These are phyloP conservation scores for Lamprotornis superbus DNA, from an alignment of 2,113 vertebrate species.

Conservation along the genomic window DNA sequence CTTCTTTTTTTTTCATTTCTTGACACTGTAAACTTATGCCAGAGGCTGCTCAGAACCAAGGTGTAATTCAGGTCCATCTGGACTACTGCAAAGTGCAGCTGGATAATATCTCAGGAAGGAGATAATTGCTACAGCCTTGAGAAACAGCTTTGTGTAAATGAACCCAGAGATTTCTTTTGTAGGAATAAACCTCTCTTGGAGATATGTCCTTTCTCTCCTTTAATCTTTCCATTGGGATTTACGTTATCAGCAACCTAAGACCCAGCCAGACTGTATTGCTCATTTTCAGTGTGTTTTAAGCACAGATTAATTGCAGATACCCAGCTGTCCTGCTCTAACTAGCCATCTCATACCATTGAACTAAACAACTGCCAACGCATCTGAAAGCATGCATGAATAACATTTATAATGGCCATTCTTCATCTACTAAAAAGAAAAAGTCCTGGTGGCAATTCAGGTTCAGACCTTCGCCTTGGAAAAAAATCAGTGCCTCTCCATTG, in stretches of 20 bases:
- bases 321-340: neutral
- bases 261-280: neutral
- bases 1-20: slow-evolving; percentile 20
- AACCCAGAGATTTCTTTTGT: slow-evolving; percentile 5
- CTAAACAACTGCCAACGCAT: neutral
- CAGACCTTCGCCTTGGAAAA: neutral
- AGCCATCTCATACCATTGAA: neutral
- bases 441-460: neutral
- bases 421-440: neutral
- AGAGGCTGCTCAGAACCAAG: slow-evolving; percentile 43
- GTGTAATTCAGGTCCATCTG: slow-evolving; percentile 43
- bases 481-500: neutral
- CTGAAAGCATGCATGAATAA: neutral
- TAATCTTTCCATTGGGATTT: slow-evolving; percentile 20
- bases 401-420: neutral
- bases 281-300: neutral
- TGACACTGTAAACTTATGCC: slow-evolving; percentile 41
- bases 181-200: slow-evolving; percentile 9
- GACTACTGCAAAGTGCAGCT: neutral
- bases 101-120: slow-evolving; percentile 46
- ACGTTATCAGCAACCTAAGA: neutral
- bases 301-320: neutral
- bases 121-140: slow-evolving; percentile 1
- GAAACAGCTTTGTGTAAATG: slow-evolving; percentile 42
- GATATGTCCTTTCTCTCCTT: neutral